Evolutionary conservation across 2,888 invertebrate genomes (phyloP), one percentile per base, ranked within the genome.

Genomic region (Cheilosia vernalis): DNA sequence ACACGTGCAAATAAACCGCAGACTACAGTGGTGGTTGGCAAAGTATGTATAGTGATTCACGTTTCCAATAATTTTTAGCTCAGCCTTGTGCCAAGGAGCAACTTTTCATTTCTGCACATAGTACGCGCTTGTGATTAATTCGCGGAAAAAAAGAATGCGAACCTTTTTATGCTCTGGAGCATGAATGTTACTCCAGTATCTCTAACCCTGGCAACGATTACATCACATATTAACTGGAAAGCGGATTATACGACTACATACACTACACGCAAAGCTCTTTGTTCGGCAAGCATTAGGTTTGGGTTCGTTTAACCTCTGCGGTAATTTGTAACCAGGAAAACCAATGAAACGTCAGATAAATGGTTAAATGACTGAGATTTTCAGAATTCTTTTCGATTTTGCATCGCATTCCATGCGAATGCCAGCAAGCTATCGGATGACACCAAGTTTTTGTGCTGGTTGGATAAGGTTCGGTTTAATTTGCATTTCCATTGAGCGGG

Each of bases 271-370:
- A 44, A 37, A 64, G 56, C 51, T n/a, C 55, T 64, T 72, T 66
- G 53, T 69, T 69, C 83, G 79, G 69, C 78, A 79, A 64, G 74
- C 69, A 74, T 80, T 80, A 84, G 70, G 55, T 19, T 73, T 66
- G 61, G 64, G 69, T 79, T 79, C 64, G 67, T 84, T 84, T 79
- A 84, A 79, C 83, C 83, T 56, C 58, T 30, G 53, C 56, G 64
- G 64, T 79, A 74, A 74, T 79, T 84, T 84, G 83, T 79, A 63
- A 74, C 83, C 69, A 51, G 66, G 79, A 61, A 66, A 72, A 47
- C 61, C 37, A 17, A 30, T 13, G 47, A 37, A 42, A 64, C 64
- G 33, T 44, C 47, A 56, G 76, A 79, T 79, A 74, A 84, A 79
- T 56, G 83, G 49, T 44, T n/a, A 51, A 78, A 69, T 69, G 40